Base-by-base conservation (phyloP, 2,797 vertebrate genomes). In the Tenualosa thibaudeaui region DNA sequence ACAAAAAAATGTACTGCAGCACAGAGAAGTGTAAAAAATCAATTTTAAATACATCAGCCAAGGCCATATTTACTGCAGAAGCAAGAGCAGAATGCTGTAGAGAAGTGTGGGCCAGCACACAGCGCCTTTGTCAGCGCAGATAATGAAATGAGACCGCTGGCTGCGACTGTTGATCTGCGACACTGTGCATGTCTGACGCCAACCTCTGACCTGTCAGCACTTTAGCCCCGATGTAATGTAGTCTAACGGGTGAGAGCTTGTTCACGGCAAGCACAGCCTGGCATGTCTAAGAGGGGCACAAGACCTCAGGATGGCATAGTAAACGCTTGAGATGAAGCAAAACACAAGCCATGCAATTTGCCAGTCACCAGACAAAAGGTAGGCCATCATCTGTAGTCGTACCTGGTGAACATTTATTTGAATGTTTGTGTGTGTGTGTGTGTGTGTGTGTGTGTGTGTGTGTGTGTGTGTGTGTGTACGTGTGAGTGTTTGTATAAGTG, bases 131-230 rank as follows among this genome's bases (percentile, higher is more conserved):
- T 75, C 68, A 40, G 31, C 37, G 8, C n/a, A 40, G 31, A 75
- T 75, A 75, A 75, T 75, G 68, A 75, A 75, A 75, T 75, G 81
- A 82, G 22, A 68, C 26, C 81, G 84, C 71, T 86, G 5, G n/a
- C 78, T 75, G 40, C 82, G 68, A 68, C 58, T 54, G 82, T 85
- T 84, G 85, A 86, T 83, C 82, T 68, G 13, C 31, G 13, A 40
- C 6, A 5, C 10, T 5, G 13, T 5, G 31, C 37, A 75, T 75
- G 68, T 75, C 31, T 19, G 31, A 40, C 4, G 37, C 3, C 17
- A 31, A 75, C 68, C 68, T 75, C 15, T 75, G 37, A 75, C 68
- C 68, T 17, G 5, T 40, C 5, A 43, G 15, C 31, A 75, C 24
- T 12, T 31, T 43, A 31, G 68, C 31, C 31, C 31, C 68, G 15